Percentiles rank a stretch among this genome's conserved stretches.
Evolutionary conservation across 2,797 vertebrate genomes (phyloP).

Genomic region (Lacerta agilis): DNA sequence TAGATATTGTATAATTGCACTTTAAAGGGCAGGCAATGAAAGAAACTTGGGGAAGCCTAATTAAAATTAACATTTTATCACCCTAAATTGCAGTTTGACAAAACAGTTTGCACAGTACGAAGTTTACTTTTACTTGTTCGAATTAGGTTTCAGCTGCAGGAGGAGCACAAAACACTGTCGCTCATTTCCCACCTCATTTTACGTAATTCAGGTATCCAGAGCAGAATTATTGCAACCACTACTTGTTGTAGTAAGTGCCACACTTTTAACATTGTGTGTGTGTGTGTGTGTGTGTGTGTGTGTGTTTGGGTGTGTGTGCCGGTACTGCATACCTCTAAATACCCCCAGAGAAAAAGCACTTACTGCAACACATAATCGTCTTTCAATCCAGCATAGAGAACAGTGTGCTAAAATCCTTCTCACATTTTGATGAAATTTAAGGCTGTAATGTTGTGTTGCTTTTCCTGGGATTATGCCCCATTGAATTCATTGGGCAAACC

Average conservation of each 20-base stretch:
- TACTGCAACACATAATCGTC: neutral
- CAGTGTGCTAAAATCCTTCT: neutral
- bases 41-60: constrained; percentile 12
- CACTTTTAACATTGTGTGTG: no score
- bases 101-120: neutral
- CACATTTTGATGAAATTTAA: neutral
- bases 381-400: neutral
- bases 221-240: neutral
- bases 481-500: no score
- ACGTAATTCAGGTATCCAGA: constrained; percentile 12
- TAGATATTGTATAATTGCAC: constrained; percentile 9
- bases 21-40: constrained; percentile 15
- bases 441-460: no score
- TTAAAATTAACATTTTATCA: constrained; percentile 33
- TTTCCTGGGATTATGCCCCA: no score
- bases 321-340: no score
- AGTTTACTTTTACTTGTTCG: constrained; percentile 8
- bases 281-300: no score
- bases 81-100: constrained; percentile 2
- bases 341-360: no score
- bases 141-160: neutral
- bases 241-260: no score
- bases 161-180: neutral
- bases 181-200: constrained; percentile 7
- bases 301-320: no score